Conservation (phyloP, 1,140 invertebrate species). For the Megalonaias nervosa region DNA sequence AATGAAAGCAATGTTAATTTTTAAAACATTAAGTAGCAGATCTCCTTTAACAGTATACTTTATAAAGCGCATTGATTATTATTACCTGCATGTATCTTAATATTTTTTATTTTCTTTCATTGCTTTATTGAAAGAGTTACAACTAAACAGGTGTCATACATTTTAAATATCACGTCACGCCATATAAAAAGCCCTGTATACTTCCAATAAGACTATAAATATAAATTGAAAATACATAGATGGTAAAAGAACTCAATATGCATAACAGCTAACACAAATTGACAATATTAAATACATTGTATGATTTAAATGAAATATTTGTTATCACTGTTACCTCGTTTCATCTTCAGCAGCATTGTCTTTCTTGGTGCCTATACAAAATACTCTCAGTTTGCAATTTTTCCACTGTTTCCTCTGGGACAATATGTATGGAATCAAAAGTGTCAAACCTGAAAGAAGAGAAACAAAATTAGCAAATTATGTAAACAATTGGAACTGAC, state of each 20-base stretch:
- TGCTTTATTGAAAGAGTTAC: no score
- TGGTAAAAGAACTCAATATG: no score
- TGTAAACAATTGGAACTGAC: neutral
- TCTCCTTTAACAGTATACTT: no score
- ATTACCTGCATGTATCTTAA: no score
- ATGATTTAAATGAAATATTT: neutral
- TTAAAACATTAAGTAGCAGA: no score
- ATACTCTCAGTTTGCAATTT: slow-evolving; percentile 89
- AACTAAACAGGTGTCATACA: no score
- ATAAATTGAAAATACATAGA: neutral
- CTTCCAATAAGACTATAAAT: neutral
- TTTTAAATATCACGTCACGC: neutral
- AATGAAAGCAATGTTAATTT: no score
- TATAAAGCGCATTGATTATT: no score
- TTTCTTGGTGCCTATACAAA: slow-evolving; percentile 92
- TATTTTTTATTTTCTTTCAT: no score
- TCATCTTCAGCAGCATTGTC: slow-evolving; percentile 89
- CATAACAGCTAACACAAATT: neutral
- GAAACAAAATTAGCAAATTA: slow-evolving; percentile 64
- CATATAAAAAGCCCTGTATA: neutral
- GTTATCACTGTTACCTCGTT: slow-evolving; percentile 80
- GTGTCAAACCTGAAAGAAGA: slow-evolving; percentile 77
- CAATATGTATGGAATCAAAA: slow-evolving; percentile 93
- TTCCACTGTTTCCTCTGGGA: slow-evolving; percentile 87
- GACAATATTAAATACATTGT: neutral